Conservation (phyloP, 1,140 invertebrate genomes). For the Ceratosolen fusciceps region DNA sequence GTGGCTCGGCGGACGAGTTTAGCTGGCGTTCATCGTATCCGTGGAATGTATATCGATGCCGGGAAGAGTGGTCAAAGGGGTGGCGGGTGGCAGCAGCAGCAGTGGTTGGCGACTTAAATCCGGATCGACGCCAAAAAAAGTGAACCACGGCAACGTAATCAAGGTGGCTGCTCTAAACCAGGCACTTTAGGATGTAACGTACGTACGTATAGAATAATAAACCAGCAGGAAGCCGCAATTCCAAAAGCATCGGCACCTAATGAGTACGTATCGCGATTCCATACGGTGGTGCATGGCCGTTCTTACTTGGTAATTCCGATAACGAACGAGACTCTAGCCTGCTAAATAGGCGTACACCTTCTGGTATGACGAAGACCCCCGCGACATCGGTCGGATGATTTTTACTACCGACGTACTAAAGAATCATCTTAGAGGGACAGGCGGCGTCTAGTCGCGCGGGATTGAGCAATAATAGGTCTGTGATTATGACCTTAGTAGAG, state of each 20-base stretch:
- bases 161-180: constrained; percentile 55
- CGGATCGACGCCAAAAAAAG: constrained; percentile 50
- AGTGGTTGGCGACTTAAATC: constrained; percentile 54
- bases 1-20: constrained; percentile 32
- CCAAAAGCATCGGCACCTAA: constrained; percentile 63
- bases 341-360: too few relatives aligned
- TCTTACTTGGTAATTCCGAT: too few relatives aligned
- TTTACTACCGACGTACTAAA: too few relatives aligned
- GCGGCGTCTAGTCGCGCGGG: too few relatives aligned
- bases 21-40: constrained; percentile 4
- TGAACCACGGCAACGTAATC: constrained; percentile 38
- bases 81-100: too few relatives aligned
- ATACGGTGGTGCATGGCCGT: too few relatives aligned
- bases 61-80: constrained; percentile 54
- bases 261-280: constrained; percentile 60
- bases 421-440: too few relatives aligned
- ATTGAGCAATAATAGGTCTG: too few relatives aligned
- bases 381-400: too few relatives aligned
- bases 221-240: constrained; percentile 31
- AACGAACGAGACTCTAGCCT: too few relatives aligned
- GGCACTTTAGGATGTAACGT: constrained; percentile 66
- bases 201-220: constrained; percentile 53
- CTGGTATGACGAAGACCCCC: too few relatives aligned
- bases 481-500: too few relatives aligned
- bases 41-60: constrained; percentile 50